These are phyloP conservation scores for Crocodylus rhombifer DNA, from an alignment of 2,797 vertebrate species.

Conservation along the genomic window DNA sequence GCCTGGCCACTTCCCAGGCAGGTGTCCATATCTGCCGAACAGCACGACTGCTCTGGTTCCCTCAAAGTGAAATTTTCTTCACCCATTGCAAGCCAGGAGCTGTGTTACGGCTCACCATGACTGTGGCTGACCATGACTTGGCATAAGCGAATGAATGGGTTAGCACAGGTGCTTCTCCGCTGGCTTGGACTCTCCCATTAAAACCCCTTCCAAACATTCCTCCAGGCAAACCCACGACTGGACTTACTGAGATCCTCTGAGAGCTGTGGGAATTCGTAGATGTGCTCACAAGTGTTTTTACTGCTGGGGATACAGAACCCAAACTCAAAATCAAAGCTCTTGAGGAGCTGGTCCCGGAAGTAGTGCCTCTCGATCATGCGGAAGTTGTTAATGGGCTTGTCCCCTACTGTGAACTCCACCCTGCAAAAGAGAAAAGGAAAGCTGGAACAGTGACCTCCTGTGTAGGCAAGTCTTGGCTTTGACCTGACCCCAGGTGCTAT, in stretches of 20 bases:
- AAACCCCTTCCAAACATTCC: background rate
- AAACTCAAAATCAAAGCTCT: slow-evolving; percentile 98
- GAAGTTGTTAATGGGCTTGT: slow-evolving; percentile 96
- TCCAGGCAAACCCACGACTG: background rate
- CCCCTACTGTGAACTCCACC: slow-evolving; percentile 98
- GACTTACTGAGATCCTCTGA: slow-evolving; percentile 95
- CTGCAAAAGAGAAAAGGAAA: slow-evolving; percentile 76
- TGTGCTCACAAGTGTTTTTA: slow-evolving; percentile 98
- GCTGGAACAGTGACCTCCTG: background rate
- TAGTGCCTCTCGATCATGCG: slow-evolving; percentile 99
- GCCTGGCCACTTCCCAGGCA: slow-evolving; percentile 1
- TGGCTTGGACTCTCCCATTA: background rate
- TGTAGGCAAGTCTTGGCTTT: background rate
- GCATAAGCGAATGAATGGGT: background rate
- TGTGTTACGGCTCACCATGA: background rate
- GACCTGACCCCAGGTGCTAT: too few species aligned
- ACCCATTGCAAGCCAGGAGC: background rate
- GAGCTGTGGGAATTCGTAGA: slow-evolving; percentile 96
- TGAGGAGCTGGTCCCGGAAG: slow-evolving; percentile 94
- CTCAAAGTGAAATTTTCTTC: background rate
- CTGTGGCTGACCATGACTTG: background rate
- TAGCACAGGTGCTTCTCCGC: background rate
- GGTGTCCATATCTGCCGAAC: background rate
- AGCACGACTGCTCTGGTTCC: slow-evolving; percentile 18
- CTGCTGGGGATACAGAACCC: slow-evolving; percentile 99